Evolutionary conservation across 1,140 invertebrate species (phyloP).

Genomic region (Apis laboriosa): DNA sequence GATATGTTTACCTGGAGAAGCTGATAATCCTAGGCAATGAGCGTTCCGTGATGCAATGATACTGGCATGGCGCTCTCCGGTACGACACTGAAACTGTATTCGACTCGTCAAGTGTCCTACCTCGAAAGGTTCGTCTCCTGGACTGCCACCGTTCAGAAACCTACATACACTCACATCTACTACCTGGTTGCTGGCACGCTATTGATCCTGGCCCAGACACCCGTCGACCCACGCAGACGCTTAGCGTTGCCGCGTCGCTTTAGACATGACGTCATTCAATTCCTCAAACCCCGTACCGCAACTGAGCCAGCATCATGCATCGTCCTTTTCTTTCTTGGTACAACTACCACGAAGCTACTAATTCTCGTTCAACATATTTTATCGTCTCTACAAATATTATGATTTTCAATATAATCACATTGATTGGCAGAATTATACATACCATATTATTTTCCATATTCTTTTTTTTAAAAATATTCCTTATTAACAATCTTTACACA

Average conservation of each 20-base stretch:
- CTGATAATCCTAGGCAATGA: slow-evolving; percentile 75
- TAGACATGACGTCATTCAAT: slow-evolving; percentile 79
- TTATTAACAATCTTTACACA: too few relatives aligned
- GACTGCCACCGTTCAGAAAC: slow-evolving; percentile 77
- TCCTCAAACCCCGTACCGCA: slow-evolving; percentile 3
- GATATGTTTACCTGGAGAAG: slow-evolving; percentile 73
- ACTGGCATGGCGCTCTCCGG: slow-evolving; percentile 73
- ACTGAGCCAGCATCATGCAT: background rate
- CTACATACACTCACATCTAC: slow-evolving; percentile 75
- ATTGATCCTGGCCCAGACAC: slow-evolving; percentile 79
- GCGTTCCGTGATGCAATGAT: slow-evolving; percentile 67
- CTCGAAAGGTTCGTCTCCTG: slow-evolving; percentile 78
- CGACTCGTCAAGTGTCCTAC: slow-evolving; percentile 73
- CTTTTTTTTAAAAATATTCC: background rate
- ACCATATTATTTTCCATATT: too few relatives aligned
- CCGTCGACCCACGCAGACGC: slow-evolving; percentile 78
- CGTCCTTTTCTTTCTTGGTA: slow-evolving; percentile 40
- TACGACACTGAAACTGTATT: slow-evolving; percentile 65
- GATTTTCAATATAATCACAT: background rate
- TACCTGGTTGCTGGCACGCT: slow-evolving; percentile 78
- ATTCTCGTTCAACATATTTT: slow-evolving; percentile 6
- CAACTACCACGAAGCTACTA: slow-evolving; percentile 3
- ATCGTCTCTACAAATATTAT: slow-evolving; percentile 5
- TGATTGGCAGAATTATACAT: background rate
- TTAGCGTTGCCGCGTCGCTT: slow-evolving; percentile 79